A percentile compares a stretch with the other conserved stretches of the same genome.
Conservation (phyloP, 2,888 invertebrate genomes). For the Acronicta alni region DNA sequence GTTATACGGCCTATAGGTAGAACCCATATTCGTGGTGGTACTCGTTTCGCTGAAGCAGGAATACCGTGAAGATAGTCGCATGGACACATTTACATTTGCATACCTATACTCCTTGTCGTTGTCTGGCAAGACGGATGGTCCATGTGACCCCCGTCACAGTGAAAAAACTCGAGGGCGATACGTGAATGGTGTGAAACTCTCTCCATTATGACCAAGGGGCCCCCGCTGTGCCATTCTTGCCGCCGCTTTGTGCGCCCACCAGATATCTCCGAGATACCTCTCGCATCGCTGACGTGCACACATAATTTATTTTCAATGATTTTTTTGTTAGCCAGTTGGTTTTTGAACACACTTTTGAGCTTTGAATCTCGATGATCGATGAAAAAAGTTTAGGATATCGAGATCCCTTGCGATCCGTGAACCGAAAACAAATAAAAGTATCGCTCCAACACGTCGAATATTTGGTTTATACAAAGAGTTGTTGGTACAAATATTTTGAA, state of each 20-base stretch:
- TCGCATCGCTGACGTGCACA: conserved; percentile 72
- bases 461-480: conserved; percentile 50
- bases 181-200: conserved; percentile 81
- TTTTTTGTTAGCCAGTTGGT: conserved; percentile 75
- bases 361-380: conserved; percentile 67
- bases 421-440: conserved; percentile 65
- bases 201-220: conserved; percentile 71
- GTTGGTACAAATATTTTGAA: conserved; percentile 76
- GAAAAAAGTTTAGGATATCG: conserved; percentile 65
- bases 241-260: conserved; percentile 73
- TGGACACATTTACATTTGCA: conserved; percentile 64
- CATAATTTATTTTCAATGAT: conserved; percentile 75
- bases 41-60: conserved; percentile 25
- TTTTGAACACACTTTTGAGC: conserved; percentile 65
- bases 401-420: conserved; percentile 57
- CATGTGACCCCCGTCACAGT: conserved; percentile 73
- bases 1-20: not conserved
- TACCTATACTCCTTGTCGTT: conserved; percentile 59
- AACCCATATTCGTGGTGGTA: not conserved
- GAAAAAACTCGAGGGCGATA: conserved; percentile 72
- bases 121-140: conserved; percentile 73
- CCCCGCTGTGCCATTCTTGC: conserved; percentile 80
- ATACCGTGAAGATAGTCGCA: conserved; percentile 23
- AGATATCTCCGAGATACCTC: conserved; percentile 62
- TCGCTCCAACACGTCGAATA: conserved; percentile 24